Percentiles rank a stretch among this genome's conserved stretches.
phyloP scores from a whole-genome alignment of 2,113 vertebrate species.

The Climacteris rufus region DNA sequence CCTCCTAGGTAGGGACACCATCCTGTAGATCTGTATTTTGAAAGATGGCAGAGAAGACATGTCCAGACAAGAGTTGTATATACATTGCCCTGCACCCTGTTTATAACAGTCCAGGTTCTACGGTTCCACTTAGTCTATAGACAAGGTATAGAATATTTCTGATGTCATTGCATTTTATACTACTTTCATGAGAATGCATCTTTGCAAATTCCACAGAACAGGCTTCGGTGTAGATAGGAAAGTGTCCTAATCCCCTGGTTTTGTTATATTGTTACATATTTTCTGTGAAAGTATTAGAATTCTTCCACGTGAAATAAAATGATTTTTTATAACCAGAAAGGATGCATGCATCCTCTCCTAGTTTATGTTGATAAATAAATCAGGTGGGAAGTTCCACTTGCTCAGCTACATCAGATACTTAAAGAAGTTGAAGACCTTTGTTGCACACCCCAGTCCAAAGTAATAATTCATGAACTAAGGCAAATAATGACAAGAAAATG shows the following conservation, averaged over 20 bases:
- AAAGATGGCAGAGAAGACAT: not conserved
- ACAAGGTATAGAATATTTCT: not conserved
- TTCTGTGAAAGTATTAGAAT: not conserved
- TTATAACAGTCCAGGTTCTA: not conserved
- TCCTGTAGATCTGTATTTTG: not conserved
- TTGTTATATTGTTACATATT: not conserved
- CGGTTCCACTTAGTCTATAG: not conserved
- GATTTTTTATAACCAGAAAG: not conserved
- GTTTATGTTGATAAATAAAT: not conserved
- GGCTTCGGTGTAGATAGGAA: not conserved
- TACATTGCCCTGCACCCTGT: not conserved
- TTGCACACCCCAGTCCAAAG: not conserved
- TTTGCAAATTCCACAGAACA: not conserved
- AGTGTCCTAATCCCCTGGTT: not conserved
- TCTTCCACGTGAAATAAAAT: not conserved
- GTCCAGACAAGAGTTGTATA: not conserved
- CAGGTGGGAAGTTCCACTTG: not conserved
- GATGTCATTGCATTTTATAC: not conserved
- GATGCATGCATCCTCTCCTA: not conserved
- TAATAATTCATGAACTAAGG: not conserved
- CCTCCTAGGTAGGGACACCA: not conserved
- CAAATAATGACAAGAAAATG: not conserved
- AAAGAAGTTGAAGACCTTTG: not conserved
- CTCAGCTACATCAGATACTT: not conserved
- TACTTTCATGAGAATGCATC: not conserved